Evolutionary conservation across 2,888 invertebrate genomes (phyloP).

Genomic region (Polietes domitor): DNA sequence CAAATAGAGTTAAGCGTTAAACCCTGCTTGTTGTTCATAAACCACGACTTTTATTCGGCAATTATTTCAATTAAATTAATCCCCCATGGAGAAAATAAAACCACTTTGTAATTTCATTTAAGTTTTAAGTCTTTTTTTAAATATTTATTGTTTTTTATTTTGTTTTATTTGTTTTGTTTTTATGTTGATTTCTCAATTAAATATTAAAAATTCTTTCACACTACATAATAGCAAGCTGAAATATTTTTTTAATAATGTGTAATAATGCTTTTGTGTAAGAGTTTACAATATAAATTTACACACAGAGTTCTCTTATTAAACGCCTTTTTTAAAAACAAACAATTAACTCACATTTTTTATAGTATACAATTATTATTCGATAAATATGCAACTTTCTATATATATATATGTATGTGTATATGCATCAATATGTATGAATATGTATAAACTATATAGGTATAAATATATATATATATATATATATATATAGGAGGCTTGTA

Average conservation of each 20-base stretch:
- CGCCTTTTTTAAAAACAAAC: slow-evolving; percentile 42
- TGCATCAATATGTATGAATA: slow-evolving; percentile 34
- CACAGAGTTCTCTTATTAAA: slow-evolving; percentile 29
- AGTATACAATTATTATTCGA: slow-evolving; percentile 15
- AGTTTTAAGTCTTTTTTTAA: slow-evolving; percentile 54
- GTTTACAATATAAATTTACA: slow-evolving; percentile 38
- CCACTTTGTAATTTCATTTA: slow-evolving; percentile 8
- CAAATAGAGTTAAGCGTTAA: no score
- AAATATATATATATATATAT: slow-evolving; percentile 26
- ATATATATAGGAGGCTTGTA: no score
- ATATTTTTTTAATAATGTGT: slow-evolving; percentile 62
- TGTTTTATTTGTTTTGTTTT: slow-evolving; percentile 52
- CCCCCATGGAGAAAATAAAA: slow-evolving; percentile 30
- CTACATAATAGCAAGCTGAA: slow-evolving; percentile 67
- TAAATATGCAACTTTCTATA: slow-evolving; percentile 20
- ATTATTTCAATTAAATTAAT: no score
- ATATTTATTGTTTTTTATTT: slow-evolving; percentile 46
- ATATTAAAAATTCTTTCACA: slow-evolving; percentile 69
- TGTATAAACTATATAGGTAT: slow-evolving; percentile 37
- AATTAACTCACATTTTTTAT: slow-evolving; percentile 38
- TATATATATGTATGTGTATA: slow-evolving; percentile 28
- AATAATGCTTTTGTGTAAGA: slow-evolving; percentile 58
- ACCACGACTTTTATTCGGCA: no score
- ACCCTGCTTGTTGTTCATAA: no score
- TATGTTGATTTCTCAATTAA: slow-evolving; percentile 64